Base-by-base conservation (phyloP, 2,888 invertebrate species). In the Eutolmus rufibarbis region DNA sequence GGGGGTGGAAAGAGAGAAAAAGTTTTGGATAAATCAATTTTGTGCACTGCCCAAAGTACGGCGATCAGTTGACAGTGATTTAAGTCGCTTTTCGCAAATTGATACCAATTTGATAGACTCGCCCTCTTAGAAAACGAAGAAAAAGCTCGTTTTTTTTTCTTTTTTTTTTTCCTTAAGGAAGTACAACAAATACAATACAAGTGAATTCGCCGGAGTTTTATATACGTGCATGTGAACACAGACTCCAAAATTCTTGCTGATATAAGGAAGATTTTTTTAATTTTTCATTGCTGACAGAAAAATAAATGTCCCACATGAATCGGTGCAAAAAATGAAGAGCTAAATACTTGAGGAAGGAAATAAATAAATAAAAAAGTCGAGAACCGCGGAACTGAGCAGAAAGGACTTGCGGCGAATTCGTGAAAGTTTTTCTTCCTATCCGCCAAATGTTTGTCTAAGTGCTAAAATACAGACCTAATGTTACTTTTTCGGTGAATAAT, bases 351-450 rank as follows among this genome's bases (percentile, higher is more conserved):
- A 40, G 9, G 40, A 40, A 40, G 40, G 2, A 56, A 81, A 78
- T 23, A 78, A 66, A 12, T 12, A n/a, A 56, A 19, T 7, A 56
- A 56, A 56, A 56, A 56, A 40, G n/a, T 81, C 28, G 23, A 31
- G 16, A n/a, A 81, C 51, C 79, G 51, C 46, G 66, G 82, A n/a
- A 81, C 51, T n/a, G 66, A 84, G 57, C 37, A 56, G 43, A 28
- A 85, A 74, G 85, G 85, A 85, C 8, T 85, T 74, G 85, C 85
- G 85, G 85, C 85, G 85, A 85, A 85, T 85, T 85, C 28, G 43
- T 46, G 46, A 85, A 74, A 74, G 9, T 74, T 74, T 28, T 28
- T 28, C 16, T 14, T 28, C 46, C 16, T 1, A 34, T 82, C 57
- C 37, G 28, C 34, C 40, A 34, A 37, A 19, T 37, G 57, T 66